These are phyloP conservation scores for Epinephelus coioides DNA, from an alignment of 2,797 vertebrate genomes.

Conservation along the genomic window DNA sequence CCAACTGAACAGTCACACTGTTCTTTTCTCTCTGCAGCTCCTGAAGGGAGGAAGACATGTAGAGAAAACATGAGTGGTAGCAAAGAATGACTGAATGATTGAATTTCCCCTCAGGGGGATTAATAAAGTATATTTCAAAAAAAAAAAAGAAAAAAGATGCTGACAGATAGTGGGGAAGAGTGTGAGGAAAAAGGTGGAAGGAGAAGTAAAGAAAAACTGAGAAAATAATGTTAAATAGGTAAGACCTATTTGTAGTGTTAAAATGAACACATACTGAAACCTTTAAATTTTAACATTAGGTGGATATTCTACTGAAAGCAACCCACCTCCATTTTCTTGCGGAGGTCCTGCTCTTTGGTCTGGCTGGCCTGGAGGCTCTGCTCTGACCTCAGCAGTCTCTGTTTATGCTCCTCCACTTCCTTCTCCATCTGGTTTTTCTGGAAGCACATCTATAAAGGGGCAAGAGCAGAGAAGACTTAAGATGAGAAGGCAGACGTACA, in stretches of 20 bases:
- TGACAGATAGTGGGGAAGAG: rapidly evolving
- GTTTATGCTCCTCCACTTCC: constrained; percentile 85
- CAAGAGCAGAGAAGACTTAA: constrained; percentile 1
- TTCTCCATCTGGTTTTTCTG: constrained; percentile 86
- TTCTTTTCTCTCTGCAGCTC: constrained; percentile 89
- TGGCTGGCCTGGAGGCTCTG: constrained; percentile 85
- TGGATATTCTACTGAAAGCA: neutral
- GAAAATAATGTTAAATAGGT: too few species aligned
- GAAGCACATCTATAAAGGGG: constrained; percentile 77
- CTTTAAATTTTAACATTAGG: neutral
- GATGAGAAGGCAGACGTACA: neutral
- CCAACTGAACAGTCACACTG: constrained; percentile 81
- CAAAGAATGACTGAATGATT: neutral
- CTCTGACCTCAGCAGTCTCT: constrained; percentile 86
- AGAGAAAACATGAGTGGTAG: neutral
- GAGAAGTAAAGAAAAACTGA: neutral
- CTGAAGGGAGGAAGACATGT: constrained; percentile 73
- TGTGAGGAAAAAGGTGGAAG: too few species aligned
- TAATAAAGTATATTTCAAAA: too few species aligned
- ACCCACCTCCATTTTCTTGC: constrained; percentile 88
- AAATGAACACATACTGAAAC: neutral
- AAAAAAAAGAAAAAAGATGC: too few species aligned
- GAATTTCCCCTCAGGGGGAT: too few species aligned
- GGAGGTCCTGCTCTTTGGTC: constrained; percentile 86
- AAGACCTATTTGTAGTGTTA: neutral